Percentiles rank a stretch among this genome's conserved stretches.
Evolutionary conservation across 2,888 invertebrate genomes (phyloP).

Genomic region (Latrodectus hesperus): DNA sequence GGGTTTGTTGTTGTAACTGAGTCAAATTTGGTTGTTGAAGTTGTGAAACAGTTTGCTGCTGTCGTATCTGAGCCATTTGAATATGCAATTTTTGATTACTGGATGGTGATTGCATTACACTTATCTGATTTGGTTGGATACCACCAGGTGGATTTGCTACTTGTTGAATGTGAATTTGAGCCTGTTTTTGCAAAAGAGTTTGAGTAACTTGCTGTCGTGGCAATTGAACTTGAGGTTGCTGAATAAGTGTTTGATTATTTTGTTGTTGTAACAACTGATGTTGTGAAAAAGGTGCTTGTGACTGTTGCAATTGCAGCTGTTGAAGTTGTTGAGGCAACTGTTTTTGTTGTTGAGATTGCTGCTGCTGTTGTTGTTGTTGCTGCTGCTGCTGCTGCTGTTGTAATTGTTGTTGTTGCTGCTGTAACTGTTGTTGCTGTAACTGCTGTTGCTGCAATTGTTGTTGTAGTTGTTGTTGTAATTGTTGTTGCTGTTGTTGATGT

Average conservation of each 20-base stretch:
- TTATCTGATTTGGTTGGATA: slow-evolving; percentile 30
- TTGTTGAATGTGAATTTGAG: slow-evolving; percentile 45
- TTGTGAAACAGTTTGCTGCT: slow-evolving; percentile 40
- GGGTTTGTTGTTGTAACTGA: slow-evolving; percentile 35
- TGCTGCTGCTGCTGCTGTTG: background rate
- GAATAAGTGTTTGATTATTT: background rate
- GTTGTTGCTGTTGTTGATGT: slow-evolving; percentile 35
- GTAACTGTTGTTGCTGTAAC: slow-evolving; percentile 61
- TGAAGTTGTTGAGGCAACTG: slow-evolving; percentile 49
- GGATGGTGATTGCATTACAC: slow-evolving; percentile 7
- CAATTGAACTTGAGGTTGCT: slow-evolving; percentile 45
- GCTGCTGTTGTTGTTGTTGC: slow-evolving; percentile 33
- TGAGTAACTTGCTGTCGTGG: slow-evolving; percentile 33
- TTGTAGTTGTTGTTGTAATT: slow-evolving; percentile 28
- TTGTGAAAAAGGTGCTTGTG: slow-evolving; percentile 43
- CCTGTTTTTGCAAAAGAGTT: slow-evolving; percentile 39
- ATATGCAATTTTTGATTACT: background rate
- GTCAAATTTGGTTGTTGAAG: slow-evolving; percentile 48
- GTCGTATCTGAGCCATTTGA: slow-evolving; percentile 35
- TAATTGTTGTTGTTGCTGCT: slow-evolving; percentile 25
- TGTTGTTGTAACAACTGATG: slow-evolving; percentile 62
- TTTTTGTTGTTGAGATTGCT: slow-evolving; percentile 52
- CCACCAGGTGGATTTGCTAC: slow-evolving; percentile 31
- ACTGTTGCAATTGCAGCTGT: slow-evolving; percentile 60
- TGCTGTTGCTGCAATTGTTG: slow-evolving; percentile 40